phyloP scores from a whole-genome alignment of 2,113 vertebrate species.

The Lophotis ruficrista region DNA sequence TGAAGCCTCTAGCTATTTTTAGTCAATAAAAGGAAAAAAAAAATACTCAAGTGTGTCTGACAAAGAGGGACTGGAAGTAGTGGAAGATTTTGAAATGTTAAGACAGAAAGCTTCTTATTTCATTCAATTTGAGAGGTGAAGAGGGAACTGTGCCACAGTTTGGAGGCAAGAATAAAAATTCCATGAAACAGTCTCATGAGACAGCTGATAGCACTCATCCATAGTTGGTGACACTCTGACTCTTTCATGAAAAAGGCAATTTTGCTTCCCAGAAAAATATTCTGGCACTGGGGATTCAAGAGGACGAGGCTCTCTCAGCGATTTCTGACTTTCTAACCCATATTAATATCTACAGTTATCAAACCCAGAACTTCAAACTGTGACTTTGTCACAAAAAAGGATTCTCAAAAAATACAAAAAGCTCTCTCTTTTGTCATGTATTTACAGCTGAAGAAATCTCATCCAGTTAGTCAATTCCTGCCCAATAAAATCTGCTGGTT shows the following conservation, averaged over 20 bases:
- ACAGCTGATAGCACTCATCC: slow-evolving; percentile 60
- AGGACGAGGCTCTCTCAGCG: slow-evolving; percentile 52
- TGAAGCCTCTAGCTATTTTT: slow-evolving; percentile 32
- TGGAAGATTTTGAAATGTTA: slow-evolving; percentile 38
- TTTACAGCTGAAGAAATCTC: slow-evolving; percentile 25
- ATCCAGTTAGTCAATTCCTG: not conserved
- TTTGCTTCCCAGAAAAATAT: slow-evolving; percentile 69
- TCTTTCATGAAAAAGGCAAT: slow-evolving; percentile 69
- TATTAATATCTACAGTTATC: slow-evolving; percentile 68
- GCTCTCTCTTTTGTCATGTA: not conserved
- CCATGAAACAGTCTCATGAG: slow-evolving; percentile 53
- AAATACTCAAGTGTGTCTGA: slow-evolving; percentile 35
- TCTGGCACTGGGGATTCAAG: slow-evolving; percentile 61
- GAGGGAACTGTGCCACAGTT: slow-evolving; percentile 61
- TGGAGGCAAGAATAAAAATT: slow-evolving; percentile 69
- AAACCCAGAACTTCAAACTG: slow-evolving; percentile 62
- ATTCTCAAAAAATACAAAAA: not conserved
- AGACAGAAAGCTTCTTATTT: slow-evolving; percentile 68
- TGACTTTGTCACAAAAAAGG: slow-evolving; percentile 44
- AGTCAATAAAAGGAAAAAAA: slow-evolving; percentile 29
- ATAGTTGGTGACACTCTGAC: slow-evolving; percentile 66
- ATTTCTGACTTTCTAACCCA: slow-evolving; percentile 66
- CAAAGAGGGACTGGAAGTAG: slow-evolving; percentile 36
- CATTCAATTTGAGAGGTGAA: slow-evolving; percentile 67
- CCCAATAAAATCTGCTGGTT: not conserved